Evolutionary conservation across 2,888 invertebrate species (phyloP), one percentile per base, ranked within the genome.

Genomic region (Orthosia incerta): DNA sequence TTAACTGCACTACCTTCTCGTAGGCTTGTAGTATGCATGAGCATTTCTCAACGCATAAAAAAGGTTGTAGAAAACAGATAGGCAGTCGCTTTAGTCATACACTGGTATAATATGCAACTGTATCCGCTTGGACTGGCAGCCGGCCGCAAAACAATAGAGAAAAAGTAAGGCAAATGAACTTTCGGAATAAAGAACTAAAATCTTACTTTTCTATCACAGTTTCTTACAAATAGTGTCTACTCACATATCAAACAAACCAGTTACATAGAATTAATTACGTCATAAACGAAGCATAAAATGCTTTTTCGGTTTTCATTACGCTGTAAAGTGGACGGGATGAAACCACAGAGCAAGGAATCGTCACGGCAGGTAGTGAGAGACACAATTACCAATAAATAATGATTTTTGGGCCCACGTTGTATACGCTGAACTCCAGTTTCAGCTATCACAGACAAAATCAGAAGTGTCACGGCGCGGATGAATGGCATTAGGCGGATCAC

Each of bases 261-360:
- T 15, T 7, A 31, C 7, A 65, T 20, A 16, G 2, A 70, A 62
- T 46, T 20, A 59, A 63, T 66, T 50, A 50, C 59, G 51, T 70
- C n/a, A 57, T 53, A 69, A 75, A 62, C 15, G n/a, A 50, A 48
- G 13, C 23, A 16, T 71, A 48, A 51, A 67, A 23, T 39, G 39
- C 46, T 57, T 55, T 60, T 61, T 62, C n/a, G 50, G 59, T 64
- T 63, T 75, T 71, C 79, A 73, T 51, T 45, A 46, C 51, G 16
- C 48, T 61, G 39, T 62, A 20, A 66, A 72, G 26, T 31, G 59
- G 20, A 50, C 16, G 50, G 26, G 18, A 50, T 64, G 39, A 62
- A 53, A 53, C 16, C 20, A 20, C 53, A 53, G 53, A 53, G 53
- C 53, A n/a, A 53, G 20, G 53, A 11, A 53, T 20, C 53, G 2